Base-by-base conservation (phyloP, 2,888 invertebrate genomes). In the Hofmannophila pseudospretella region DNA sequence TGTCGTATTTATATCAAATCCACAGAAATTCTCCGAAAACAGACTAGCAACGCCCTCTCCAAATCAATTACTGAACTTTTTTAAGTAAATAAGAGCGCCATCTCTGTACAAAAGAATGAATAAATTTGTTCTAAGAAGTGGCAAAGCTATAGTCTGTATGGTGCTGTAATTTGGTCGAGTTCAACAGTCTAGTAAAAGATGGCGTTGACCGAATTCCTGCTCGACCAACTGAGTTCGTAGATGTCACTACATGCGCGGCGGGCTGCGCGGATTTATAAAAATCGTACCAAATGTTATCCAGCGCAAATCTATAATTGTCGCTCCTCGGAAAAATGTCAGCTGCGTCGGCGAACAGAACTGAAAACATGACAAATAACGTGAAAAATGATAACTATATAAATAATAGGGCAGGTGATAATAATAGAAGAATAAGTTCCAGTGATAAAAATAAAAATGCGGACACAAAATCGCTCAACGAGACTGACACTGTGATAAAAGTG, bases 201-300 rank as follows among this genome's bases (percentile, higher is more conserved):
- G 76, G 57, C 75, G 58, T 53, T 57, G 1, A 3, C 10, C 2
- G 39, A 19, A 5, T 8, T 8, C 11, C 71, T 76, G 62, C 44
- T 72, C 66, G 67, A 76, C 50, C 77, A 61, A 74, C 70, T 13
- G 32, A 40, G 47, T 4, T 23, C 3, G n/a, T 4, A n/a, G 23
- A 49, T 64, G 70, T 72, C 74, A 70, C 42, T 39, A 67, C 59
- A 77, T 86, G 86, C 86, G 85, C 85, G 81, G 71, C 76, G 67
- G 67, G 53, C 66, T 86, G 86, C 85, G 85, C 82, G 81, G 74
- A 75, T 75, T 41, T 85, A 84, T 76, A 84, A 85, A 85, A 79
- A 75, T 82, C 75, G 62, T 60, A 64, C 68, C 76, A 76, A 81
- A 81, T 75, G 74, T 67, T 62, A 53, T 67, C 70, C 67, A 72